These are phyloP conservation scores for Knipowitschia caucasica DNA, from an alignment of 2,797 vertebrate species.

Conservation along the genomic window DNA sequence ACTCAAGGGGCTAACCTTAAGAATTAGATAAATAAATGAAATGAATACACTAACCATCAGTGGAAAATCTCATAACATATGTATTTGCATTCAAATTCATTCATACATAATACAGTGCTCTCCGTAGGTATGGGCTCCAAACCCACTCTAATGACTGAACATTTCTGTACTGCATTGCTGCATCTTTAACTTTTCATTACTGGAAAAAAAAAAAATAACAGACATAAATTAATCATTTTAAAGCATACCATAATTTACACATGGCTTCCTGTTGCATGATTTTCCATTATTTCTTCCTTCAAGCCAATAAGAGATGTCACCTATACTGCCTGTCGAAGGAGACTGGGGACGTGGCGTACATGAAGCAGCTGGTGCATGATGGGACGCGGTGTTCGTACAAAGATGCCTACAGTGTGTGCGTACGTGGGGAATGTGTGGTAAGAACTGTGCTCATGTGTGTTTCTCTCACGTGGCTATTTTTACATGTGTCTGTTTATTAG, in stretches of 20 bases:
- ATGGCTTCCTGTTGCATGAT: neutral
- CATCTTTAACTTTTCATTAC: too few relatives aligned
- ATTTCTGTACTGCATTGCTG: too few relatives aligned
- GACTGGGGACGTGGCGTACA: conserved; percentile 82
- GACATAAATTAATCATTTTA: too few relatives aligned
- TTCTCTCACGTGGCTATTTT: neutral
- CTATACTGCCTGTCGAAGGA: conserved; percentile 94
- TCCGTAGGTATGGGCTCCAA: too few relatives aligned
- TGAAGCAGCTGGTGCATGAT: conserved; percentile 93
- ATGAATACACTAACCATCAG: too few relatives aligned
- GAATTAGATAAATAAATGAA: too few relatives aligned
- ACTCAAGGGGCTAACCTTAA: too few relatives aligned
- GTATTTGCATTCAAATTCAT: too few relatives aligned
- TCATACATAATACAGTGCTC: too few relatives aligned
- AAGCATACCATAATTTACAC: too few relatives aligned
- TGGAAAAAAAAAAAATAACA: neutral
- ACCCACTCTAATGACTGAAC: too few relatives aligned
- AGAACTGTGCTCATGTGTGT: conserved; percentile 41
- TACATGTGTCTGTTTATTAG: neutral
- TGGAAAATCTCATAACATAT: too few relatives aligned
- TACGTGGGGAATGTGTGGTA: conserved; percentile 97
- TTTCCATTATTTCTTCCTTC: neutral
- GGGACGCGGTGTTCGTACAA: conserved; percentile 95
- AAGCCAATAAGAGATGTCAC: conserved; percentile 91
- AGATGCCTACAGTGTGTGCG: conserved; percentile 92